These are phyloP conservation scores for Dicaeum eximium DNA, from an alignment of 2,113 vertebrate species.

Conservation along the genomic window DNA sequence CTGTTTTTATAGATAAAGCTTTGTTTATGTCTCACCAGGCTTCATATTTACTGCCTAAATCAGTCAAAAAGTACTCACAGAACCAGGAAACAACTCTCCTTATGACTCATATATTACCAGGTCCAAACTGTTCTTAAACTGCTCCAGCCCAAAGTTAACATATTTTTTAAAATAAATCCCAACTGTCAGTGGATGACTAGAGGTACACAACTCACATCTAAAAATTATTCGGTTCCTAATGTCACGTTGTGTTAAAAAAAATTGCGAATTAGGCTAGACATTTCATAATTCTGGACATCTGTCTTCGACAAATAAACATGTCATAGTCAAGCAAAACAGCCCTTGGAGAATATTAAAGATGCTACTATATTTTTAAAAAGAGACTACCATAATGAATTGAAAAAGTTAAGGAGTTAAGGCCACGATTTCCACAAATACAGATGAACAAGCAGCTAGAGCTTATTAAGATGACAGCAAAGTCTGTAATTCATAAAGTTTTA, in stretches of 20 bases:
- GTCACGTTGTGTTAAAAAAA: not conserved
- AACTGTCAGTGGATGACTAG: not conserved
- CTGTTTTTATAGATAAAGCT: not conserved
- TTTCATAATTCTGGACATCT: not conserved
- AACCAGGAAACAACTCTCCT: not conserved
- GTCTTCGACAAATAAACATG: constrained; percentile 11
- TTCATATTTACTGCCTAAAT: not conserved
- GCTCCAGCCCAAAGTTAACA: not conserved
- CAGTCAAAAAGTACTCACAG: not conserved
- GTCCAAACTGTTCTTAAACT: not conserved
- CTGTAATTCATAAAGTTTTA: not conserved
- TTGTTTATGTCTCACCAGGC: not conserved
- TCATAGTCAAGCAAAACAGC: not conserved
- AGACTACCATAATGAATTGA: not conserved
- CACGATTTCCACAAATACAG: not conserved
- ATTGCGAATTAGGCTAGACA: not conserved
- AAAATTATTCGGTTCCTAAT: constrained; percentile 1
- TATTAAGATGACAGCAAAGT: not conserved
- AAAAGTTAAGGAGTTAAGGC: not conserved
- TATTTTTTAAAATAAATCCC: constrained; percentile 1
- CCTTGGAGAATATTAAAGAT: not conserved
- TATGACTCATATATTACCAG: not conserved
- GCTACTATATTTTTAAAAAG: not conserved
- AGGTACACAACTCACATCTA: not conserved
- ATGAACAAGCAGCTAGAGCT: not conserved